phyloP scores from a whole-genome alignment of 2,797 vertebrate genomes.

The Forpus xanthops region DNA sequence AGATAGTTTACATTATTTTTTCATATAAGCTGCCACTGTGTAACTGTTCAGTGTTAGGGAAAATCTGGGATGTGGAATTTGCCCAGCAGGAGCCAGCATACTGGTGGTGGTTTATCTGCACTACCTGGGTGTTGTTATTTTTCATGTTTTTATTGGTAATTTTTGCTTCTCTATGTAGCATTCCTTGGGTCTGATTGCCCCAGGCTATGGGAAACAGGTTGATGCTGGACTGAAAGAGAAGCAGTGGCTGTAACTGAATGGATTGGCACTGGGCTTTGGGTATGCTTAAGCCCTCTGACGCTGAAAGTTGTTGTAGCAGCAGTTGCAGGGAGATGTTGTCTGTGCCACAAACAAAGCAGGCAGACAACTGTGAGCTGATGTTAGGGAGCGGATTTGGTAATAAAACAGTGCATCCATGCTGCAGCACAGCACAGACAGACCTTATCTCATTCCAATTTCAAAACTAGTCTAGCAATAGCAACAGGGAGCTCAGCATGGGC shows the following conservation, averaged over 20 bases:
- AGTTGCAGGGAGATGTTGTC: neutral
- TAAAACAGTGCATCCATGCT: accelerated
- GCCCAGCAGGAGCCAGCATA: neutral
- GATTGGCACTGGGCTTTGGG: neutral
- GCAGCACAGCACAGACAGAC: neutral
- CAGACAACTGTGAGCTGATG: neutral
- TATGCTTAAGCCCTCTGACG: neutral
- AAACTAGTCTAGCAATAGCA: neutral
- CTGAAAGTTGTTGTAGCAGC: neutral
- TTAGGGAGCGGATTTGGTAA: neutral
- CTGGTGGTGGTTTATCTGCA: neutral
- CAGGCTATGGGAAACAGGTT: neutral
- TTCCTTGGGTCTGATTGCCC: neutral
- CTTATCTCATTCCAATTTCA: neutral
- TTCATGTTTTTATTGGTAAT: neutral
- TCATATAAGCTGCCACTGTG: neutral
- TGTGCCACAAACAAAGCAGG: neutral
- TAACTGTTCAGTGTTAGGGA: neutral
- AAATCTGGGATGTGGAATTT: neutral
- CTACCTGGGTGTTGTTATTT: neutral
- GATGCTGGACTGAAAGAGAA: neutral
- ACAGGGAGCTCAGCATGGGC: neutral
- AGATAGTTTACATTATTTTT: neutral
- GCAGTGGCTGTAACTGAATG: neutral
- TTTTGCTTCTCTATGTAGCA: neutral